Conservation (phyloP, 2,797 vertebrate genomes). For the Sitta carolinensis region DNA sequence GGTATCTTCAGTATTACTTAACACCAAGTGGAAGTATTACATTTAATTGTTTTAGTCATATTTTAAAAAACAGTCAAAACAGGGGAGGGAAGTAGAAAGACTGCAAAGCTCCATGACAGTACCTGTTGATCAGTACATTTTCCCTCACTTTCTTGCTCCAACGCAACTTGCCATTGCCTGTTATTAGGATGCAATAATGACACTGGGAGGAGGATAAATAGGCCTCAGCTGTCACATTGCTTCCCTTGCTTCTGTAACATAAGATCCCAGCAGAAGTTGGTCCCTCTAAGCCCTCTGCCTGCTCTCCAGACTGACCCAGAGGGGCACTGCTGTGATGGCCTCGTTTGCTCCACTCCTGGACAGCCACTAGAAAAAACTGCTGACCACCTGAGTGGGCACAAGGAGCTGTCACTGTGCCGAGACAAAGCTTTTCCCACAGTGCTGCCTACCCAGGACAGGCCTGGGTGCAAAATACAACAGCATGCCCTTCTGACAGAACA, state of each 20-base stretch:
- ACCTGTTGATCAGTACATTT: accelerated
- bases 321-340: background rate
- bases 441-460: background rate
- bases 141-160: background rate
- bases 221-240: background rate
- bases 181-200: background rate
- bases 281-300: background rate
- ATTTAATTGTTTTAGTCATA: background rate
- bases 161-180: background rate
- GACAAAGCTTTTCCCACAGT: background rate
- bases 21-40: background rate
- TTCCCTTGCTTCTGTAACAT: background rate
- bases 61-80: background rate
- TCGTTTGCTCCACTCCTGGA: background rate
- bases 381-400: background rate
- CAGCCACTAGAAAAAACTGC: background rate
- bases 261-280: accelerated
- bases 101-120: background rate
- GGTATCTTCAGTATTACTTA: background rate
- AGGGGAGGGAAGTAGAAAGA: background rate
- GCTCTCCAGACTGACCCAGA: background rate
- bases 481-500: background rate
- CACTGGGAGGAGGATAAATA: background rate
- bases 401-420: background rate
- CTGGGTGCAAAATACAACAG: background rate